phyloP scores from a whole-genome alignment of 1,140 invertebrate genomes.

The Drosophila aff. region DNA sequence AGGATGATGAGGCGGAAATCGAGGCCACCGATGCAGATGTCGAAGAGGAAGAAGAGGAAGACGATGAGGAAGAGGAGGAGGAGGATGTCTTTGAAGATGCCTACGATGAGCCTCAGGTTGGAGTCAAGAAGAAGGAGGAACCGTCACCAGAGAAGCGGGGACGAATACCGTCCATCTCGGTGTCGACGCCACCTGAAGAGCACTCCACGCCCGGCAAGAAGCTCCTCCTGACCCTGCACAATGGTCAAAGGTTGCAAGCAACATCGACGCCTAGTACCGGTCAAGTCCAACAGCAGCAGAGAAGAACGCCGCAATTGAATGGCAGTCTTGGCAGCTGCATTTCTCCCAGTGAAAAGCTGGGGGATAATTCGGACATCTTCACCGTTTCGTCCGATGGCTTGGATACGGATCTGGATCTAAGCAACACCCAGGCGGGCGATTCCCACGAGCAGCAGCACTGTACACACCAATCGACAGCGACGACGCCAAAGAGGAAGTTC shows the following conservation, averaged over 20 bases:
- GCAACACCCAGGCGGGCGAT: constrained; percentile 70
- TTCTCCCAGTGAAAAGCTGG: constrained; percentile 78
- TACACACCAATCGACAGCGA: constrained; percentile 59
- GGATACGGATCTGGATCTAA: constrained; percentile 81
- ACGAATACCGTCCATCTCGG: constrained; percentile 28
- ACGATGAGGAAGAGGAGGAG: constrained; percentile 49
- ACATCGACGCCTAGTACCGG: constrained; percentile 69
- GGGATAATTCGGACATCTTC: constrained; percentile 83
- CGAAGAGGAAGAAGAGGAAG: constrained; percentile 61
- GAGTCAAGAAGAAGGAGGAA: constrained; percentile 21
- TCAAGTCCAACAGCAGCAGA: constrained; percentile 42
- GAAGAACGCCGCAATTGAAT: constrained; percentile 71
- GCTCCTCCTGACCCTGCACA: constrained; percentile 50
- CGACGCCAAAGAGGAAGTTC: constrained; percentile 76
- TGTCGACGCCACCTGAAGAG: constrained; percentile 14
- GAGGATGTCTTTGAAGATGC: constrained; percentile 58
- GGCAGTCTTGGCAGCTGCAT: constrained; percentile 79
- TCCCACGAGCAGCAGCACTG: constrained; percentile 59
- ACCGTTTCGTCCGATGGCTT: constrained; percentile 82
- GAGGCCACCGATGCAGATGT: constrained; percentile 78
- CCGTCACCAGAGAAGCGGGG: constrained; percentile 28
- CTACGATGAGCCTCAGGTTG: constrained; percentile 38
- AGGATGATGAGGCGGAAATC: constrained; percentile 66
- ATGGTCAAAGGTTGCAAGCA: constrained; percentile 52
- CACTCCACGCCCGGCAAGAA: constrained; percentile 48